Evolutionary conservation across 2,888 invertebrate species (phyloP).

Genomic region (Pachliopta kotzebuea): DNA sequence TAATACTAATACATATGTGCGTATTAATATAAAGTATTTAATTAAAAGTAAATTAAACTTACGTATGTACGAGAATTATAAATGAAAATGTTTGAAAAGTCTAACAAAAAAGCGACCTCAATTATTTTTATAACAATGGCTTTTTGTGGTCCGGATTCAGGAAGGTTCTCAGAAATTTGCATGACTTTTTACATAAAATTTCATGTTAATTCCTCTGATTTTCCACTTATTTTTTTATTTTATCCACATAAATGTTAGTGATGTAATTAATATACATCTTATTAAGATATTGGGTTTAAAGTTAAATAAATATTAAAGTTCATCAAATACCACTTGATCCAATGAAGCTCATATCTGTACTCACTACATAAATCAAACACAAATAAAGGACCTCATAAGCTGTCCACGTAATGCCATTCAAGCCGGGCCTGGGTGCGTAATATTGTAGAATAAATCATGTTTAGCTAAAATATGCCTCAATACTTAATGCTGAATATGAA

Average conservation of each 20-base stretch:
- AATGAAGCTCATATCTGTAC: conserved; percentile 59
- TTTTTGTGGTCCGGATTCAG: conserved; percentile 57
- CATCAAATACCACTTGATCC: conserved; percentile 41
- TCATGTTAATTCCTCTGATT: conserved; percentile 49
- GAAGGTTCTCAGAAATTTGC: conserved; percentile 59
- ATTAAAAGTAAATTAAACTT: conserved; percentile 15
- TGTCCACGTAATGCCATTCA: conserved; percentile 77
- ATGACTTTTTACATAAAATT: conserved; percentile 64
- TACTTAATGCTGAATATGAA: conserved; percentile 67
- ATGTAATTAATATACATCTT: not conserved
- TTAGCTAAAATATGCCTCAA: conserved; percentile 72
- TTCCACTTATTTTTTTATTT: conserved; percentile 4
- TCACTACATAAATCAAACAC: conserved; percentile 76
- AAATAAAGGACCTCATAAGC: conserved; percentile 78
- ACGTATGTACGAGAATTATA: conserved; percentile 39
- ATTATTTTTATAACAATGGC: conserved; percentile 73
- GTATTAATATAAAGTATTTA: not conserved
- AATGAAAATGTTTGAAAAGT: conserved; percentile 46
- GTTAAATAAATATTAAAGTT: conserved; percentile 39
- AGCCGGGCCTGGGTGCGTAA: conserved; percentile 70
- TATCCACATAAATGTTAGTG: not conserved
- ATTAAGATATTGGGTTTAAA: not conserved
- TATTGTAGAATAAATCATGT: conserved; percentile 74
- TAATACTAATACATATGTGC: not conserved
- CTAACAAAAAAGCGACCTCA: conserved; percentile 60